Evolutionary conservation across 2,797 vertebrate genomes (phyloP), one percentile per base, ranked within the genome.

Genomic region (Poeciliopsis presidionis): DNA sequence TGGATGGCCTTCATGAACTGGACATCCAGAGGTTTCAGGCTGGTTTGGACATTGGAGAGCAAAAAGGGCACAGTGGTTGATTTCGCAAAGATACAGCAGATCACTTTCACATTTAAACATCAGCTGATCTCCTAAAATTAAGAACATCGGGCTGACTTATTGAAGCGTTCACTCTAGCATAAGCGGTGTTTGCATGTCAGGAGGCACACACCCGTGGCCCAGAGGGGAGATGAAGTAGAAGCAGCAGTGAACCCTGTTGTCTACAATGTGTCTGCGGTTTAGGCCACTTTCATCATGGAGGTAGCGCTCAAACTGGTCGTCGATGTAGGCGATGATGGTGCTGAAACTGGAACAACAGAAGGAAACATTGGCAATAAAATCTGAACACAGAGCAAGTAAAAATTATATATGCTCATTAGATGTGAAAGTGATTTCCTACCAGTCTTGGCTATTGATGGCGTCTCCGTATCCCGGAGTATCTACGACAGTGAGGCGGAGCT

Each of bases 1-100:
- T 99, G 98, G 87, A 99, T 98, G 43, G 98, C 98, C 94, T 99
- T 99, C 98, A 99, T 99, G 86, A 99, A 99, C 78, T 98, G 97
- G 73, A 99, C 97, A 74, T 99, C 98, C 89, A 99, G 91, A 30
- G 98, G 98, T 88, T 99, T 99, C 77, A 99, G 94, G 36, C 98
- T 99, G 85, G 59, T 55, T 28, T 46, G 78, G 76, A 88, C 59
- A 53, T 53, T 53, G 51, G 22, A 51, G 49, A 51, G 20, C 49
- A 51, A 51, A 22, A 22, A 8, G 20, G 20, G 22, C 20, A 4
- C 51, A 9, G 51, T 3, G 51, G 51, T 22, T 53, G 51, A 53
- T 53, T 53, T 53, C 1, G 7, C 51, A 53, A 53, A 53, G 51
- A 53, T 53, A 3, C 51, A 25, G 9, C 3, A 25, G 22, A 53